phyloP scores from a whole-genome alignment of 2,888 invertebrate genomes.

The Pheosia gnoma region DNA sequence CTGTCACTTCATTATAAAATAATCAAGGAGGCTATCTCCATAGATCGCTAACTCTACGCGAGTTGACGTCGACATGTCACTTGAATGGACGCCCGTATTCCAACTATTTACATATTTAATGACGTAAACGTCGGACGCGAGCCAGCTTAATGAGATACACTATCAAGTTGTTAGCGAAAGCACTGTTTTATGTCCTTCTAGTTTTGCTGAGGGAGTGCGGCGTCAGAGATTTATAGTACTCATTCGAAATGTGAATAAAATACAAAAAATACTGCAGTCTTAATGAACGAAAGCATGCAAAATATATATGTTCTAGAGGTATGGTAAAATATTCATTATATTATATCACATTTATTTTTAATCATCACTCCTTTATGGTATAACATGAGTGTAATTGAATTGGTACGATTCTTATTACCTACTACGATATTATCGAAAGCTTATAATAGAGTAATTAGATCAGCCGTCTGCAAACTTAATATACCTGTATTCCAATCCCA shows the following conservation, averaged over 20 bases:
- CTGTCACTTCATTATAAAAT: constrained; percentile 14
- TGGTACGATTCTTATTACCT: too few relatives aligned
- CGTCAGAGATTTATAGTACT: constrained; percentile 3
- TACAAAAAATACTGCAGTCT: not conserved
- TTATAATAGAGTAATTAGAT: not conserved
- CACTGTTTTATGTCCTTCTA: constrained; percentile 15
- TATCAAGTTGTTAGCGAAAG: constrained; percentile 56
- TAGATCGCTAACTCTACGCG: constrained; percentile 54
- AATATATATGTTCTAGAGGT: too few relatives aligned
- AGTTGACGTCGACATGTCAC: constrained; percentile 69
- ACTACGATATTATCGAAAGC: too few relatives aligned
- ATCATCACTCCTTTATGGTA: too few relatives aligned
- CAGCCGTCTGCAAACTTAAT: not conserved
- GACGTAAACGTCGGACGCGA: constrained; percentile 70
- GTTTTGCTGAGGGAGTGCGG: constrained; percentile 2
- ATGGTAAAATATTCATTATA: too few relatives aligned
- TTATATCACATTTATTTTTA: too few relatives aligned
- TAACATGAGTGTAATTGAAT: too few relatives aligned
- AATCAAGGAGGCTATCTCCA: constrained; percentile 24
- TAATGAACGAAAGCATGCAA: too few relatives aligned
- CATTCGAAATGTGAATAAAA: constrained; percentile 1
- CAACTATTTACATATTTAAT: constrained; percentile 81
- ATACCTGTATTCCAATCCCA: constrained; percentile 16
- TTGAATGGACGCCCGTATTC: constrained; percentile 76
- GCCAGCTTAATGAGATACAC: constrained; percentile 74